These are phyloP conservation scores for Epinotia nisella DNA, from an alignment of 2,888 invertebrate genomes.

Conservation along the genomic window DNA sequence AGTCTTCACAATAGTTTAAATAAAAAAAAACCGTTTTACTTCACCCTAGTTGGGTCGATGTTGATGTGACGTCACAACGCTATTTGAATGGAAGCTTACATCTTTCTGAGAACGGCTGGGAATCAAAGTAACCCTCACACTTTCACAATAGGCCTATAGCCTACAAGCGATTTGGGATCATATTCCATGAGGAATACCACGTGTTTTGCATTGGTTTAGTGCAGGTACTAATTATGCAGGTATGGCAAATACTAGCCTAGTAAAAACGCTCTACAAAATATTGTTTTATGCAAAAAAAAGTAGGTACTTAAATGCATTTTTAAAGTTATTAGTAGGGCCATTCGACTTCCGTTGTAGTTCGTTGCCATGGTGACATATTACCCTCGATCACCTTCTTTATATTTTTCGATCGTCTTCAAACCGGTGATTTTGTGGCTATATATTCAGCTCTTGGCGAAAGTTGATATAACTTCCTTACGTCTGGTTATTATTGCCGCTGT, in stretches of 20 bases:
- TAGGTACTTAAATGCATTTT: background rate
- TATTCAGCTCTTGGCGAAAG: background rate
- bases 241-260: constrained; percentile 3
- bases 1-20: constrained; percentile 22
- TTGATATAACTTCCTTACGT: constrained; percentile 9
- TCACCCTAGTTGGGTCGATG: constrained; percentile 27
- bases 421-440: too few relatives aligned
- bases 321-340: background rate
- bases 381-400: too few relatives aligned
- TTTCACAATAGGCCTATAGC: constrained; percentile 14
- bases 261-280: background rate
- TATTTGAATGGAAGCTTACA: constrained; percentile 38
- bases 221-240: constrained; percentile 35
- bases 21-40: constrained; percentile 35
- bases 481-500: constrained; percentile 9
- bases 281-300: background rate
- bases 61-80: constrained; percentile 34
- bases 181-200: background rate
- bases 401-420: too few relatives aligned
- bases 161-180: constrained; percentile 14
- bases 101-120: constrained; percentile 42
- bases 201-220: background rate
- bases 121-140: constrained; percentile 19
- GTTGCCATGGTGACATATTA: too few relatives aligned
- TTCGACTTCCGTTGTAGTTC: too few relatives aligned